These are phyloP conservation scores for Drusus annulatus DNA, from an alignment of 1,140 invertebrate genomes.

Conservation along the genomic window DNA sequence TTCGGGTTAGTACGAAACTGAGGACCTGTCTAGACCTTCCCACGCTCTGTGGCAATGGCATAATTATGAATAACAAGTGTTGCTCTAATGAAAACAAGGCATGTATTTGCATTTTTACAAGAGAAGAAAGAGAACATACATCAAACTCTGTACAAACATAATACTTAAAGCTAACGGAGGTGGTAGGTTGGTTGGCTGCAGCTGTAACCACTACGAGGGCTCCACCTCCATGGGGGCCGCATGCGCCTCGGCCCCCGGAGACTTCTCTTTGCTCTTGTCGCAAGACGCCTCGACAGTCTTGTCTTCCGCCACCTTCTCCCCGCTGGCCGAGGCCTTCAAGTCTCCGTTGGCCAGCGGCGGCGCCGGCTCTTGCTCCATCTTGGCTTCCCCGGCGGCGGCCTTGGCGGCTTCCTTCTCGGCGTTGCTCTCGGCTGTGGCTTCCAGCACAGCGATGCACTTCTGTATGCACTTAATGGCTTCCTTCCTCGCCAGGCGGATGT, in stretches of 20 bases:
- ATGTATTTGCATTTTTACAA: conserved; percentile 48
- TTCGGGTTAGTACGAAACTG: too few relatives aligned
- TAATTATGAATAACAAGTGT: not conserved
- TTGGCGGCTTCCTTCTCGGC: conserved; percentile 47
- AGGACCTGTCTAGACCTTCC: too few relatives aligned
- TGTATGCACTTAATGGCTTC: conserved; percentile 92
- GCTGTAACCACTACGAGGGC: conserved; percentile 3
- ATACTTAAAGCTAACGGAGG: conserved; percentile 13
- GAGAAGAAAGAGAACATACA: conserved; percentile 47
- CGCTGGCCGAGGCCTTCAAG: conserved; percentile 34
- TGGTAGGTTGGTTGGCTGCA: conserved; percentile 1
- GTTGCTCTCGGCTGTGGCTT: conserved; percentile 78
- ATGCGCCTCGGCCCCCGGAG: conserved; percentile 60
- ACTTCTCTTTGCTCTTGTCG: conserved; percentile 69
- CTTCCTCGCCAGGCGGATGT: conserved; percentile 87
- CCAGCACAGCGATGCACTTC: conserved; percentile 86
- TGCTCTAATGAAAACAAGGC: not conserved
- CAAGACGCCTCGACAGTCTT: conserved; percentile 62
- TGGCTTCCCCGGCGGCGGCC: too few relatives aligned
- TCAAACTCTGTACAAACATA: conserved; percentile 49
- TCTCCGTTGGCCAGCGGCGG: conserved; percentile 38
- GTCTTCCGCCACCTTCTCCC: conserved; percentile 46
- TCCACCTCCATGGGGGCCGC: conserved; percentile 50
- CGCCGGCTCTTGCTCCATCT: conserved; percentile 39
- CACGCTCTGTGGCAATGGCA: too few relatives aligned